Percentiles rank a stretch among this genome's conserved stretches.
Conservation (phyloP, 2,888 invertebrate genomes). For the Geotrupes spiniger region DNA sequence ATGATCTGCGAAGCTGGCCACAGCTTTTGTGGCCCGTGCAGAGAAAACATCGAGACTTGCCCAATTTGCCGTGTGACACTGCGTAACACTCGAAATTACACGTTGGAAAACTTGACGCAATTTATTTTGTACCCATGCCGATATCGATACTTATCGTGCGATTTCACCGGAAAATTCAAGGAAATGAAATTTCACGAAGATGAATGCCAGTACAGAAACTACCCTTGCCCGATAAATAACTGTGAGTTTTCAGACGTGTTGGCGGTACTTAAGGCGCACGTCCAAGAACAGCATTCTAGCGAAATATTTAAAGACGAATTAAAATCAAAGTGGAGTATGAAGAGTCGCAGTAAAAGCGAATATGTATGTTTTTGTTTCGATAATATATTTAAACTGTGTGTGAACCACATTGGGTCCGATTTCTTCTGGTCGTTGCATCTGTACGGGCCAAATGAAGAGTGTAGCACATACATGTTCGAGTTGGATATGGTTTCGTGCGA, state of each 20-base stretch:
- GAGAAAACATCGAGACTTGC: constrained; percentile 33
- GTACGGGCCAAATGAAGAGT: constrained; percentile 35
- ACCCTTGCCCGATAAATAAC: constrained; percentile 26
- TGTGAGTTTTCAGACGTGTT: constrained; percentile 29
- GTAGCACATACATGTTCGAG: constrained; percentile 36
- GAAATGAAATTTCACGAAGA: constrained; percentile 25
- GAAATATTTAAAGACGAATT: constrained; percentile 20
- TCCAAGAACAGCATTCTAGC: constrained; percentile 35
- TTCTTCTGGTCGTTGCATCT: constrained; percentile 39
- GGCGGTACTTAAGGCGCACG: constrained; percentile 24
- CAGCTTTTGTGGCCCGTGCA: constrained; percentile 41
- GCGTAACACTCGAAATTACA: constrained; percentile 39
- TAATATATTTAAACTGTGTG: constrained; percentile 37
- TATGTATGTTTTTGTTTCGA: constrained; percentile 33
- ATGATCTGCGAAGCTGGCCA: constrained; percentile 42
- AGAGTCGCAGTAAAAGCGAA: constrained; percentile 18
- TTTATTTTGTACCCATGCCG: constrained; percentile 40
- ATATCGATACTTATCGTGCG: constrained; percentile 34
- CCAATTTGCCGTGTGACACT: constrained; percentile 36
- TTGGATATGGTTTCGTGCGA: constrained; percentile 32
- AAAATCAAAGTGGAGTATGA: too few species aligned
- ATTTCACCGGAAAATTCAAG: constrained; percentile 12
- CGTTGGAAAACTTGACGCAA: constrained; percentile 38
- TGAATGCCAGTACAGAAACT: constrained; percentile 26
- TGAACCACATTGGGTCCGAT: constrained; percentile 24